Evolutionary conservation across 2,113 vertebrate genomes (phyloP).

Genomic region (Melanotaenia duboulayi): DNA sequence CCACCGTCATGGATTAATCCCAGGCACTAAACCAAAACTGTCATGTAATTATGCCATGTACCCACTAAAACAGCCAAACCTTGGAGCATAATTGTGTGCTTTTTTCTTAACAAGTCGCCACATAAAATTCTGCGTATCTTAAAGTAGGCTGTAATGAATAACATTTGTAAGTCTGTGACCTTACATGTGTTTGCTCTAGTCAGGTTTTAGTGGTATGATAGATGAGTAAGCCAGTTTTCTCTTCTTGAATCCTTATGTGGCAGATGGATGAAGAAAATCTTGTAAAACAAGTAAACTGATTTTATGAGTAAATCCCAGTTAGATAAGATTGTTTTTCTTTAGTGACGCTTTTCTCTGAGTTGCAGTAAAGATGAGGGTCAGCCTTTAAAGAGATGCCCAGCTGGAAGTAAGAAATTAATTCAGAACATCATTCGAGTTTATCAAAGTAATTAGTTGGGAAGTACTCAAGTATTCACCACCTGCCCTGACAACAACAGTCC

Average conservation of each 20-base stretch:
- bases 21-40: constrained; percentile 5
- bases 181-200: neutral
- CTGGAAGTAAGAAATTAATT: too few species aligned
- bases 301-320: constrained; percentile 7
- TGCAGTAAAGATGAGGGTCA: neutral
- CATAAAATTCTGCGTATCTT: neutral
- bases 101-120: neutral
- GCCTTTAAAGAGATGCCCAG: too few species aligned
- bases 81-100: neutral
- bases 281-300: neutral
- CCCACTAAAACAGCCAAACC: neutral
- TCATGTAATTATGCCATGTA: constrained; percentile 3
- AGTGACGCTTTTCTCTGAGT: neutral
- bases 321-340: neutral
- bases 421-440: neutral
- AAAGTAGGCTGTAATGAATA: too few species aligned
- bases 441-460: constrained; percentile 7
- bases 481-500: neutral
- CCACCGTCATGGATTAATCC: constrained; percentile 18
- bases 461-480: neutral
- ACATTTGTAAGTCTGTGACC: neutral
- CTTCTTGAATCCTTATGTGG: neutral
- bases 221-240: neutral
- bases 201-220: neutral
- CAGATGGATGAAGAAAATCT: constrained; percentile 4